Conservation (phyloP, 2,797 vertebrate species). For the Oceanodroma leucorhoa region DNA sequence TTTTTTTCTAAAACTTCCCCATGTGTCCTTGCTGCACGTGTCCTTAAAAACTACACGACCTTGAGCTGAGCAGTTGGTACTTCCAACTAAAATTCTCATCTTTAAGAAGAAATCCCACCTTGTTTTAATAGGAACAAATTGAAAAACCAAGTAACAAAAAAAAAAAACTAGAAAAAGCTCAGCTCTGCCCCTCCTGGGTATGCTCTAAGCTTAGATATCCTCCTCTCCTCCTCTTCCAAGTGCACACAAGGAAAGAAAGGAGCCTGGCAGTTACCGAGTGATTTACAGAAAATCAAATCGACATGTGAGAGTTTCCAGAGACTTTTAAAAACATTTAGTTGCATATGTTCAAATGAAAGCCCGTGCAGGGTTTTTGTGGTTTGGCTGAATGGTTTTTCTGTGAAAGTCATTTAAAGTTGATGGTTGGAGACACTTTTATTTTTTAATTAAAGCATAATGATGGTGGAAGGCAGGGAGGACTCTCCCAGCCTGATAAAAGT, state of each 20-base stretch:
- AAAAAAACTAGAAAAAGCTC: neutral
- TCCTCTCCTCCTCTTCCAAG: neutral
- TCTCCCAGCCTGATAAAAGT: neutral
- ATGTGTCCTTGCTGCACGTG: neutral
- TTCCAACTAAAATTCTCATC: neutral
- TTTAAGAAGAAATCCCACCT: neutral
- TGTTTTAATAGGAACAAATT: neutral
- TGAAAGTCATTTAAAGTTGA: neutral
- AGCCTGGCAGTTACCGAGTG: neutral
- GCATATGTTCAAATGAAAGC: neutral
- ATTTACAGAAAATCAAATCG: neutral
- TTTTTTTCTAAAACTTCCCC: neutral
- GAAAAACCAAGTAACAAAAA: neutral
- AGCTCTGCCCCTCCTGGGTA: neutral
- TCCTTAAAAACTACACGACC: neutral
- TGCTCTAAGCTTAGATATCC: neutral
- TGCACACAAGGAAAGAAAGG: neutral
- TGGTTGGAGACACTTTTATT: neutral
- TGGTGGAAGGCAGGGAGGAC: neutral
- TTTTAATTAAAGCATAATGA: neutral
- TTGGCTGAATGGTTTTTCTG: neutral
- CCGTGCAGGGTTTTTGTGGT: neutral
- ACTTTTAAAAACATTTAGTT: neutral
- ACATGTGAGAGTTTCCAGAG: neutral
- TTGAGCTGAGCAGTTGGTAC: neutral